Evolutionary conservation across 2,113 vertebrate genomes (phyloP).

Genomic region (Dryoscopus gambensis): DNA sequence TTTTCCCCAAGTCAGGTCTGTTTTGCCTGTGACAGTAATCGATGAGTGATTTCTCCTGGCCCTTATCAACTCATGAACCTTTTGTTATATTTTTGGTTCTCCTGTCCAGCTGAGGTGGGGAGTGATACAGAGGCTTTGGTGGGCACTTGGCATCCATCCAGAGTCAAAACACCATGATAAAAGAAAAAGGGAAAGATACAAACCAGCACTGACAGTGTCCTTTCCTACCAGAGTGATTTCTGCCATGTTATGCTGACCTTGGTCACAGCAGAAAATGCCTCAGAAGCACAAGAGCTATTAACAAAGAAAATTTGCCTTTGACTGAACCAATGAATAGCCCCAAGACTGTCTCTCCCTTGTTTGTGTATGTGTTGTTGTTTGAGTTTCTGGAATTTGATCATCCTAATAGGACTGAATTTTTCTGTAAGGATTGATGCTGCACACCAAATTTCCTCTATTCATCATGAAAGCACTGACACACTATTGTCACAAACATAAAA

Average conservation of each 20-base stretch:
- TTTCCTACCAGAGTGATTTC: neutral
- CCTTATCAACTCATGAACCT: neutral
- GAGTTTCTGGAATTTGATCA: constrained; percentile 1
- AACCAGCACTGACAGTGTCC: neutral
- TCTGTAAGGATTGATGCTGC: neutral
- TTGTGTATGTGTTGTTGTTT: neutral
- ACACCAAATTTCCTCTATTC: neutral
- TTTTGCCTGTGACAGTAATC: neutral
- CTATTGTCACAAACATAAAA: constrained; percentile 13
- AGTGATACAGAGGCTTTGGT: neutral
- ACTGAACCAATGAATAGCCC: neutral
- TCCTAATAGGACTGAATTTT: neutral
- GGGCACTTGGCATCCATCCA: neutral
- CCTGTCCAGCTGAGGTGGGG: neutral
- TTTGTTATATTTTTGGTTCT: neutral
- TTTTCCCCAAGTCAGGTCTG: neutral
- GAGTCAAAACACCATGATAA: neutral
- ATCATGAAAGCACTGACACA: neutral
- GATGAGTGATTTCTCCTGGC: neutral
- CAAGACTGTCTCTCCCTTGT: neutral
- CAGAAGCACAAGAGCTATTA: neutral
- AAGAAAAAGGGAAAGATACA: neutral
- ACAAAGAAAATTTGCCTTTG: constrained; percentile 32
- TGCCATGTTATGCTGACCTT: constrained; percentile 4
- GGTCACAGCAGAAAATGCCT: neutral